Evolutionary conservation across 1,140 invertebrate genomes (phyloP).

Genomic region (Leptinotarsa lineolata): DNA sequence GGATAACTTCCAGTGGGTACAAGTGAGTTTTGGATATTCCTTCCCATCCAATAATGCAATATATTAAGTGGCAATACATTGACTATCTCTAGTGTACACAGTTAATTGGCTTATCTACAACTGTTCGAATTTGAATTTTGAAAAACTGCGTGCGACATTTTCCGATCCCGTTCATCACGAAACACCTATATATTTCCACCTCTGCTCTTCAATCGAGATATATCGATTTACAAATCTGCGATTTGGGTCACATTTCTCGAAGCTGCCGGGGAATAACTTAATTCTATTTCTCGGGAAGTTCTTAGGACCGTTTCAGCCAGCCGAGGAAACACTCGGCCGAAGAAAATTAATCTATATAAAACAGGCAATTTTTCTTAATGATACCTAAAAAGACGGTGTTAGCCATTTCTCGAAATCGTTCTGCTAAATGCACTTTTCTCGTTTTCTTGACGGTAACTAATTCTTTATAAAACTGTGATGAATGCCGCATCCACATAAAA

Average conservation of each 20-base stretch:
- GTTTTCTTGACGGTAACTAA: slow-evolving; percentile 36
- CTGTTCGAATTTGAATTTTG: too few relatives aligned
- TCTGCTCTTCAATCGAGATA: not conserved
- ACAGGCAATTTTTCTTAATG: slow-evolving; percentile 36
- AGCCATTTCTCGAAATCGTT: slow-evolving; percentile 29
- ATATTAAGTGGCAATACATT: too few relatives aligned
- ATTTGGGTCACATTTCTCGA: slow-evolving; percentile 5
- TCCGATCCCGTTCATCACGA: too few relatives aligned
- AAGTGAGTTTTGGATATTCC: too few relatives aligned
- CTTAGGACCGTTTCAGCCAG: not conserved
- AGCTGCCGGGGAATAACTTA: not conserved
- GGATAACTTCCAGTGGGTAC: too few relatives aligned
- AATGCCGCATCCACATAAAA: slow-evolving; percentile 36
- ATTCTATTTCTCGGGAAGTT: not conserved
- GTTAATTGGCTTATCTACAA: too few relatives aligned
- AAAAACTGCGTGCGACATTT: too few relatives aligned
- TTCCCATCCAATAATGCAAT: too few relatives aligned
- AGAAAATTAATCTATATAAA: slow-evolving; percentile 37
- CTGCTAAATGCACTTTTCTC: slow-evolving; percentile 41
- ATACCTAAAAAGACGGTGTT: slow-evolving; percentile 31
- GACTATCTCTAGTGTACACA: too few relatives aligned
- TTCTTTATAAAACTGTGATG: slow-evolving; percentile 43
- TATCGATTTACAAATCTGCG: not conserved
- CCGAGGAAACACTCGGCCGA: not conserved
- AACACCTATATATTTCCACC: not conserved